Percentiles rank a stretch among this genome's conserved stretches.
These are phyloP conservation scores for Pantherophis guttatus DNA, from an alignment of 2,113 vertebrate genomes.

Conservation along the genomic window DNA sequence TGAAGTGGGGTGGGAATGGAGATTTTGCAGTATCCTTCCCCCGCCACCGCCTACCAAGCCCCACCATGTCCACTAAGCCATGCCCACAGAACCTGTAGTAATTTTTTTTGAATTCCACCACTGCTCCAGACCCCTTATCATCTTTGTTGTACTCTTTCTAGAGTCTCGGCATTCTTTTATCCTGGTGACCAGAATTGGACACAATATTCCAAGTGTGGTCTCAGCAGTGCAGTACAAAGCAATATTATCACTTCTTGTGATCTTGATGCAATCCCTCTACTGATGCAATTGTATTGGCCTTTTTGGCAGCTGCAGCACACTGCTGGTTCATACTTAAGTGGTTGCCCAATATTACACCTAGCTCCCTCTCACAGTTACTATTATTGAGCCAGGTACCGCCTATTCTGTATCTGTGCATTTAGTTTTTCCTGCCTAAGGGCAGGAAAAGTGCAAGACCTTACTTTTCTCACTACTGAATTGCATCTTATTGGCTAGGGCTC, in stretches of 20 bases:
- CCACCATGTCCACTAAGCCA: no score
- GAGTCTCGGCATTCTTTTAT: no score
- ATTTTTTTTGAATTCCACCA: no score
- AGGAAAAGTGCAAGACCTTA: neutral
- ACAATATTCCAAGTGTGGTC: neutral
- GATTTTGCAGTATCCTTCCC: no score
- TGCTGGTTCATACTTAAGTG: neutral
- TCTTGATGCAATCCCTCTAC: neutral
- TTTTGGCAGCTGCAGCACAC: neutral
- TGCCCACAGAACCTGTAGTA: no score
- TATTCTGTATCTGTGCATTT: neutral
- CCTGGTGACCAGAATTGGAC: no score
- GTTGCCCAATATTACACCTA: neutral
- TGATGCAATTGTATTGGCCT: no score
- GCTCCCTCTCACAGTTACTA: neutral
- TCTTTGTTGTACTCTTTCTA: neutral
- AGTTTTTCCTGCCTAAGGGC: neutral
- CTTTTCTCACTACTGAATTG: neutral
- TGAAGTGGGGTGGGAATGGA: no score
- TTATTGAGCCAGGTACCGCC: neutral
- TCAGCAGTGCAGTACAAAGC: neutral
- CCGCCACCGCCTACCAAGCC: no score
- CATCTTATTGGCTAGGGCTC: neutral
- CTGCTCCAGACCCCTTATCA: no score
- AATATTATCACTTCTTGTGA: neutral